These are phyloP conservation scores for Oikopleura albicans DNA, from an alignment of 23 tunicate species.

Conservation along the genomic window DNA sequence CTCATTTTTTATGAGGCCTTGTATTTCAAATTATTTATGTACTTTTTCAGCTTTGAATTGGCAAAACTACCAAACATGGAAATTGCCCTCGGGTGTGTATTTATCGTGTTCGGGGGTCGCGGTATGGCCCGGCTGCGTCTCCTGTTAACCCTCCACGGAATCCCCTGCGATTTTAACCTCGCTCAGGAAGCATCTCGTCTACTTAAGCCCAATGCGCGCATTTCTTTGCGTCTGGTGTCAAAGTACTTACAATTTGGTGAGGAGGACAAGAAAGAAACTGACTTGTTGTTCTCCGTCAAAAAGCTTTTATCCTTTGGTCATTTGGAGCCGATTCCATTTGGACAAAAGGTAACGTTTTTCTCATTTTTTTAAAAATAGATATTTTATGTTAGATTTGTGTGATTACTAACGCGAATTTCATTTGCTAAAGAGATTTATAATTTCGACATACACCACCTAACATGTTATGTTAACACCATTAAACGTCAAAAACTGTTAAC, in stretches of 20 bases:
- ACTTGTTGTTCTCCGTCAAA: not conserved
- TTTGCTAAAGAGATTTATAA: too few relatives aligned
- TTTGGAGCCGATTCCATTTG: conserved; percentile 12
- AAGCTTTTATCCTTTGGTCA: not conserved
- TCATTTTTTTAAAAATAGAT: too few relatives aligned
- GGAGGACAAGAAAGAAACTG: not conserved
- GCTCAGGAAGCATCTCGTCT: not conserved
- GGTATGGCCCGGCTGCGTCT: not conserved
- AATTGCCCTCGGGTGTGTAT: not conserved
- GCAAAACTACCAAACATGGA: conserved; percentile 9
- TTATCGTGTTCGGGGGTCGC: not conserved
- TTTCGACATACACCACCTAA: too few relatives aligned
- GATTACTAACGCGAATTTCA: too few relatives aligned
- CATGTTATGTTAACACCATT: too few relatives aligned
- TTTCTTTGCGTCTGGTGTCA: not conserved
- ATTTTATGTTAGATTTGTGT: too few relatives aligned
- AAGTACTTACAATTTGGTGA: not conserved
- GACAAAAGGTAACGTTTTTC: conserved; percentile 11
- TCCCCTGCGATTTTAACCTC: not conserved
- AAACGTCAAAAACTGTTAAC: too few relatives aligned
- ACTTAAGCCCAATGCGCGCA: not conserved
- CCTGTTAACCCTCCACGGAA: not conserved
- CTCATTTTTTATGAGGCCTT: too few relatives aligned
- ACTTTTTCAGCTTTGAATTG: not conserved
- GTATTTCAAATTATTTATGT: too few relatives aligned